Conservation (phyloP, 53 echinoderm and acorn worm species). For the Temnopleurus reevesii region DNA sequence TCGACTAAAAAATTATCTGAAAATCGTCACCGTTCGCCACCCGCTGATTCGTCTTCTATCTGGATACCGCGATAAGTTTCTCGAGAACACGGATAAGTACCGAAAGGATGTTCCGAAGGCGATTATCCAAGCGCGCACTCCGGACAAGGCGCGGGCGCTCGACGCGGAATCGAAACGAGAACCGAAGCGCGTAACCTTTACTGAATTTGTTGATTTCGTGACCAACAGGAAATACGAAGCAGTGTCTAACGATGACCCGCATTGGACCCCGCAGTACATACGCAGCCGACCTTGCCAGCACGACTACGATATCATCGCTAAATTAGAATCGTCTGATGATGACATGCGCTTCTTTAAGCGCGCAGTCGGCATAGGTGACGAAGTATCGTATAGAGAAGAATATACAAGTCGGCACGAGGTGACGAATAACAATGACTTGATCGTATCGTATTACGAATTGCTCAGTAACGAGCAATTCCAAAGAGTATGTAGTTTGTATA, state of each 20-base stretch:
- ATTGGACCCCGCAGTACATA: slow-evolving; percentile 28
- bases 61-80: slow-evolving; percentile 43
- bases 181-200: slow-evolving; percentile 22
- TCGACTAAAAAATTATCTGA: slow-evolving; percentile 23
- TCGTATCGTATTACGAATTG: background rate
- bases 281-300: slow-evolving; percentile 40
- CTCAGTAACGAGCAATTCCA: slow-evolving; percentile 27
- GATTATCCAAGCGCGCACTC: background rate
- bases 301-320: slow-evolving; percentile 35
- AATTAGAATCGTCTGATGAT: slow-evolving; percentile 22
- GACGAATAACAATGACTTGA: background rate
- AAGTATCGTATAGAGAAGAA: background rate
- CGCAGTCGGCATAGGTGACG: background rate
- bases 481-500: background rate
- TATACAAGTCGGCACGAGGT: slow-evolving; percentile 1
- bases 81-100: slow-evolving; percentile 31
- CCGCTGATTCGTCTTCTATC: slow-evolving; percentile 39
- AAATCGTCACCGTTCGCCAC: slow-evolving; percentile 47
- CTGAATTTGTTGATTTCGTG: slow-evolving; percentile 12
- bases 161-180: background rate
- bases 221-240: background rate
- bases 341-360: background rate
- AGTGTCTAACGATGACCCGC: background rate
- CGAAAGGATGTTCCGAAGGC: slow-evolving; percentile 17
- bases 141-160: background rate